These are phyloP conservation scores for Mobula hypostoma DNA, from an alignment of 2,113 vertebrate species.

Conservation along the genomic window DNA sequence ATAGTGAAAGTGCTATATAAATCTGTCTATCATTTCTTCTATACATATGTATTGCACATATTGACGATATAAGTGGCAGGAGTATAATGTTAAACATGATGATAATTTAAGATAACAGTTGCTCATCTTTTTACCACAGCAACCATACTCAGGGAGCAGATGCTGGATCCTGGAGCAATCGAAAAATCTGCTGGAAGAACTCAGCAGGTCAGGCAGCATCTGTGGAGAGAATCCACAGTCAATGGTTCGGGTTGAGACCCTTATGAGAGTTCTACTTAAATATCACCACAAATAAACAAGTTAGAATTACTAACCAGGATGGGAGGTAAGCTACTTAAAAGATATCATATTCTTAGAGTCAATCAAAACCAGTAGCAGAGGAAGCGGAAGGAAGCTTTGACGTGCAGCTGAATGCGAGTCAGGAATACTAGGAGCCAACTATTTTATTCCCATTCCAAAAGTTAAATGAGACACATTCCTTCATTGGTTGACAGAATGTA, in stretches of 20 bases:
- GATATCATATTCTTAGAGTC: background rate
- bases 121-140: background rate
- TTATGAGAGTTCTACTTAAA: background rate
- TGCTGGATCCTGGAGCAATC: too few relatives aligned
- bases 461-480: background rate
- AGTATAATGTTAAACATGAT: background rate
- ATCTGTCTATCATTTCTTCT: background rate
- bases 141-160: background rate
- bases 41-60: background rate
- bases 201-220: too few relatives aligned
- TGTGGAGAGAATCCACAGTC: too few relatives aligned
- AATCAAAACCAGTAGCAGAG: background rate
- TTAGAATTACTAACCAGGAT: background rate
- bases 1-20: background rate
- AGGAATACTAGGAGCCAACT: background rate
- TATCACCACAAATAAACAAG: background rate
- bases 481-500: background rate
- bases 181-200: too few relatives aligned
- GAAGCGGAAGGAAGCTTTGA: background rate
- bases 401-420: conserved; percentile 1
- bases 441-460: background rate
- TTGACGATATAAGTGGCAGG: background rate
- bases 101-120: background rate
- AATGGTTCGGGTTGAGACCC: too few relatives aligned
- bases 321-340: background rate